Conservation (phyloP, 2,113 vertebrate genomes). For the Oncorhynchus clarkii region DNA sequence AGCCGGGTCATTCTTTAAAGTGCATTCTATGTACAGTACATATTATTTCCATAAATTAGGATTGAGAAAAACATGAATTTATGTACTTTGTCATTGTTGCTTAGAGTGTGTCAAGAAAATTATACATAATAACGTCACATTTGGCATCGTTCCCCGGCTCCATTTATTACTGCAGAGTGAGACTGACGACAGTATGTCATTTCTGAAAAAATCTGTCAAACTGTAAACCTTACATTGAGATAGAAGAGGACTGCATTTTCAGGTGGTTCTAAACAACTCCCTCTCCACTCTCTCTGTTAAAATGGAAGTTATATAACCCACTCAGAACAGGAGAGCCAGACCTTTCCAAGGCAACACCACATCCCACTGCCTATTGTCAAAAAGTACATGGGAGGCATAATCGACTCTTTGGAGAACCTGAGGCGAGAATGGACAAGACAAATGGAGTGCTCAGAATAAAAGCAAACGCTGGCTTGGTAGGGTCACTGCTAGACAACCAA, state of each 20-base stretch:
- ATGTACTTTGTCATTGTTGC: neutral
- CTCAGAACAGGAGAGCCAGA: slow-evolving; percentile 56
- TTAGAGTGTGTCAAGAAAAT: neutral
- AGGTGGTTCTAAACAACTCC: slow-evolving; percentile 41
- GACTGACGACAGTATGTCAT: neutral
- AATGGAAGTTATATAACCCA: slow-evolving; percentile 70
- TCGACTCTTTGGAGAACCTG: slow-evolving; percentile 39
- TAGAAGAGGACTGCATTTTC: slow-evolving; percentile 30
- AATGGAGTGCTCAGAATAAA: slow-evolving; percentile 36
- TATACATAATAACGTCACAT: neutral
- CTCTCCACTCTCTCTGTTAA: slow-evolving; percentile 47
- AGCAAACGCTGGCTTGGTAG: slow-evolving; percentile 36
- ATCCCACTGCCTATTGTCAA: slow-evolving; percentile 62
- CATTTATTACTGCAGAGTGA: neutral
- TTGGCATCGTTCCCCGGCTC: neutral
- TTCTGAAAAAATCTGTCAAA: neutral
- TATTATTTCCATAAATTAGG: neutral
- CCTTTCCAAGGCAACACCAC: slow-evolving; percentile 57
- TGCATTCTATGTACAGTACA: neutral
- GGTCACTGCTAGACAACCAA: neutral
- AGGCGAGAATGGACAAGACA: slow-evolving; percentile 14
- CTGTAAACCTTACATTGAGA: neutral
- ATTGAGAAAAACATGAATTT: too few species aligned
- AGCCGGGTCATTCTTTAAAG: neutral
- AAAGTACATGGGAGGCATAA: slow-evolving; percentile 39